Base-by-base conservation (phyloP, 1,140 invertebrate species). In the Drosophila rufa region DNA sequence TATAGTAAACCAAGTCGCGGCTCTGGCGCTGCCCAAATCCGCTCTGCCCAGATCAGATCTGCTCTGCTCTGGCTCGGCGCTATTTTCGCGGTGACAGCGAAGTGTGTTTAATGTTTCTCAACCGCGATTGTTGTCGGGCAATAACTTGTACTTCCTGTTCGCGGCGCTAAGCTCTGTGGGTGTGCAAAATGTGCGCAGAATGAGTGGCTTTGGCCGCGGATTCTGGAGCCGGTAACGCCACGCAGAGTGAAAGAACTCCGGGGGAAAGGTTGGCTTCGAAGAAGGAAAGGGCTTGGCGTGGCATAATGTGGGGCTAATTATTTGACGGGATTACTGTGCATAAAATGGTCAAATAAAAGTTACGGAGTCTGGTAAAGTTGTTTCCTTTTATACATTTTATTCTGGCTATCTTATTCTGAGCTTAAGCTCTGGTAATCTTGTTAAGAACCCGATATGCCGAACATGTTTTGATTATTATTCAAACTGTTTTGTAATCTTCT, bases 81-180 rank as follows among this genome's bases (percentile, higher is more conserved):
- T 79, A 70, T 70, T 70, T 78, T 60, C 80, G 78, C 85, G 84
- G 84, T 90, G 81, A 90, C 84, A 90, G 85, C 74, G 48, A 81
- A 70, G 42, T 60, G 38, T 71, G 40, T 71, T 89, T 62, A 68
- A 71, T 79, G 81, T 79, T 79, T 84, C 57, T 69, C 50, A 50
- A 30, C 73, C 43, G 69, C 61, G 73, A 80, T 83, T 83, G 80
- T 77, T 87, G 73, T 43, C 50, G 80, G 57, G 47, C 80, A 75
- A 82, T 86, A 87, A 57, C 67, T 71, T 27, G 65, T 79, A 89
- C 84, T 89, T 89, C 85, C 84, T 89, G 84, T 81, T 89, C 69
- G 69, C 57, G 74, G 64, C 60, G 76, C 50, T 83, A 87, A 87
- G 80, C 78, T 74, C 80, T 75, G 84, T 89, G 84, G 85, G 84